phyloP scores from a whole-genome alignment of 2,888 invertebrate genomes.

The Drosophila greeni region DNA sequence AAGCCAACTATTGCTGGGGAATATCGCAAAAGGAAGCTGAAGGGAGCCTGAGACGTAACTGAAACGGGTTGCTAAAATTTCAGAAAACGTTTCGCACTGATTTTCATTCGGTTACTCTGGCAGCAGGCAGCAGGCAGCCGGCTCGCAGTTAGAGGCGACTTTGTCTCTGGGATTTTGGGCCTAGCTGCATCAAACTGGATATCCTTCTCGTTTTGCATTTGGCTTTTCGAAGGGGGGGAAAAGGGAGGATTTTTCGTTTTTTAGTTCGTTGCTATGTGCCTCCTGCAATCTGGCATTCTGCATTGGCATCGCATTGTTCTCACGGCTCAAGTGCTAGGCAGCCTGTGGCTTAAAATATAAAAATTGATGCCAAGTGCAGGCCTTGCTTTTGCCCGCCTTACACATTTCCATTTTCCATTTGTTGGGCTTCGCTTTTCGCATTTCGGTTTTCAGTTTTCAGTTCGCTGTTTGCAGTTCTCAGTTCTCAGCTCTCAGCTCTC shows the following conservation, averaged over 20 bases:
- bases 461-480: slow-evolving; percentile 5
- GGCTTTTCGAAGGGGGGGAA: slow-evolving; percentile 32
- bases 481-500: neutral
- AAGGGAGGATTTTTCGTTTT: slow-evolving; percentile 1
- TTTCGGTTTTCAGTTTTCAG: slow-evolving; percentile 6
- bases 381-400: slow-evolving; percentile 44
- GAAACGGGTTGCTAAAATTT: slow-evolving; percentile 51
- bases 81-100: slow-evolving; percentile 57
- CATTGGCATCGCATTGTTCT: slow-evolving; percentile 71
- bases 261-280: slow-evolving; percentile 11
- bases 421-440: slow-evolving; percentile 26
- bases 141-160: slow-evolving; percentile 26
- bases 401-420: slow-evolving; percentile 47
- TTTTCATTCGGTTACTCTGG: slow-evolving; percentile 61
- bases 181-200: slow-evolving; percentile 37
- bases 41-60: slow-evolving; percentile 4
- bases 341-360: slow-evolving; percentile 69
- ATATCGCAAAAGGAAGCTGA: slow-evolving; percentile 6
- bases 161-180: slow-evolving; percentile 37
- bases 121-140: neutral
- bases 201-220: slow-evolving; percentile 54
- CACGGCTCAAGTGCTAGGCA: slow-evolving; percentile 59
- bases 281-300: slow-evolving; percentile 53
- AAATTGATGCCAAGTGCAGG: slow-evolving; percentile 71
- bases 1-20: slow-evolving; percentile 46